Conservation (phyloP, 2,888 invertebrate genomes). For the Apodemia hepburni region DNA sequence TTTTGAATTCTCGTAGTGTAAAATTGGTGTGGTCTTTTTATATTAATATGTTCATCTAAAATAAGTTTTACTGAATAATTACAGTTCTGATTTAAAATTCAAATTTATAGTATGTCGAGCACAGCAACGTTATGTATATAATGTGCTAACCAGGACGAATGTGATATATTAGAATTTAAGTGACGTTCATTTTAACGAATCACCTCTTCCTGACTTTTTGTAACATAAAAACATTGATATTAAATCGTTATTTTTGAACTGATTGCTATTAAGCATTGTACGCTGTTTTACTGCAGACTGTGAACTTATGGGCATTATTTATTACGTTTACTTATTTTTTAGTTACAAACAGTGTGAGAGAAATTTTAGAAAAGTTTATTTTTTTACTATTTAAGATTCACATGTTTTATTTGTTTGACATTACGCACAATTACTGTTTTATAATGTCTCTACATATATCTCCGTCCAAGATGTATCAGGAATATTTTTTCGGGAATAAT, state of each 20-base stretch:
- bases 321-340: conserved; percentile 43
- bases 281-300: conserved; percentile 46
- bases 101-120: conserved; percentile 64
- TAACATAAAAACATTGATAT: conserved; percentile 22
- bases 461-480: conserved; percentile 18
- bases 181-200: conserved; percentile 38
- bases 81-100: conserved; percentile 52
- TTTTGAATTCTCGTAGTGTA: conserved; percentile 69
- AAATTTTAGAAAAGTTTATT: conserved; percentile 25
- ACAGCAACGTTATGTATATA: conserved; percentile 65
- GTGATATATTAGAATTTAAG: conserved; percentile 75
- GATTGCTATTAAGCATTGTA: conserved; percentile 35
- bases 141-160: conserved; percentile 72
- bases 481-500: conserved; percentile 12
- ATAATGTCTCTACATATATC: conserved; percentile 18
- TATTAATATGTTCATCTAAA: conserved; percentile 63
- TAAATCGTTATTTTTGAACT: conserved; percentile 23
- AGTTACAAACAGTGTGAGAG: conserved; percentile 31
- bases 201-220: conserved; percentile 25
- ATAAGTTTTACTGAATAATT: conserved; percentile 62
- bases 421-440: conserved; percentile 18
- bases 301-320: conserved; percentile 66
- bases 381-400: conserved; percentile 11
- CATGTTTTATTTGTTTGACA: conserved; percentile 4
- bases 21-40: conserved; percentile 78